Evolutionary conservation across 2,888 invertebrate species (phyloP).

Genomic region (Ochlodes sylvanus): DNA sequence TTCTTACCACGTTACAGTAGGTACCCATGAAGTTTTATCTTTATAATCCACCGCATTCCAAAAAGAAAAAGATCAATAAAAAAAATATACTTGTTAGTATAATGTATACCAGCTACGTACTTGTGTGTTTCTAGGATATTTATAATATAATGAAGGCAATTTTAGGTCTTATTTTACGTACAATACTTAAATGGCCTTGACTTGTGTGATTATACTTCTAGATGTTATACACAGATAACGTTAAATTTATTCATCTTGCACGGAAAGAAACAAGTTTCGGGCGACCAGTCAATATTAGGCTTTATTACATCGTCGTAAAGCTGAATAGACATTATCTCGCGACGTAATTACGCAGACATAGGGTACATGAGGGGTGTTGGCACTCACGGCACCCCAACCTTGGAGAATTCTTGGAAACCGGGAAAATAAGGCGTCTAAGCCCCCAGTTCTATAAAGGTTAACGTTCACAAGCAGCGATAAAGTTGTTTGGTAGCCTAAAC

Average conservation of each 20-base stretch:
- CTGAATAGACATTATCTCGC: conserved; percentile 36
- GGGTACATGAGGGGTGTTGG: conserved; percentile 49
- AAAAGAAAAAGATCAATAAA: too few relatives aligned
- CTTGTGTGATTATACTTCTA: conserved; percentile 15
- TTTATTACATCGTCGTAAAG: conserved; percentile 31
- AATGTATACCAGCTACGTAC: too few relatives aligned
- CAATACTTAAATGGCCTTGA: neutral
- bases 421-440: conserved; percentile 35
- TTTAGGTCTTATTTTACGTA: neutral
- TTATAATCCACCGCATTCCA: too few relatives aligned
- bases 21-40: too few relatives aligned
- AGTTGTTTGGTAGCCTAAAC: neutral
- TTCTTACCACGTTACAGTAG: too few relatives aligned
- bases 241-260: conserved; percentile 23
- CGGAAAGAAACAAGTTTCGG: conserved; percentile 17
- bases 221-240: conserved; percentile 2
- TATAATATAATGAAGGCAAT: neutral
- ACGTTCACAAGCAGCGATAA: conserved; percentile 29
- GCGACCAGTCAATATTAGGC: neutral
- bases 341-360: conserved; percentile 47
- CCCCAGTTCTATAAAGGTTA: conserved; percentile 30
- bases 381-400: conserved; percentile 49
- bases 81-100: neutral
- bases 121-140: neutral
- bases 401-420: conserved; percentile 51